Percentiles rank a stretch among this genome's conserved stretches.
Conservation (phyloP, 2,888 invertebrate species). For the Gerosis bhagava region DNA sequence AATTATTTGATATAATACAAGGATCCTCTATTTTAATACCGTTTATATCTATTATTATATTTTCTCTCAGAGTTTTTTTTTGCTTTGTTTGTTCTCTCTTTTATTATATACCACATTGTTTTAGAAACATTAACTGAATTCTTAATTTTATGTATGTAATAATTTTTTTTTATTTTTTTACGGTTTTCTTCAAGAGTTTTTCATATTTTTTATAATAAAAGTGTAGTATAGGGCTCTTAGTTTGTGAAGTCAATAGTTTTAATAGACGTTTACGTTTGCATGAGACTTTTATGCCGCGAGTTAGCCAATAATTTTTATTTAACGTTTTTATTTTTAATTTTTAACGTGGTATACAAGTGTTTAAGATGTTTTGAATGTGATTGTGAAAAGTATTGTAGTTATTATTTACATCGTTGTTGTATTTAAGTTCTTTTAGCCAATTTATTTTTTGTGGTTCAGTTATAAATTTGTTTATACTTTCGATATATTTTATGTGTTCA, state of each 20-base stretch:
- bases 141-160: conserved; percentile 3
- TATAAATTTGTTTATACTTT: conserved; percentile 2
- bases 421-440: background rate
- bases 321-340: conserved; percentile 5
- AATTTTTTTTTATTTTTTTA: no score
- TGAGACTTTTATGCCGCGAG: conserved; percentile 2
- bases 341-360: conserved; percentile 1
- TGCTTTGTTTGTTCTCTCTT: conserved; percentile 5
- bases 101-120: conserved; percentile 9
- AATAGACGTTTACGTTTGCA: conserved; percentile 11
- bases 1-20: background rate
- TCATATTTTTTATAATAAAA: conserved; percentile 12
- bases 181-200: conserved; percentile 8
- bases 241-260: conserved; percentile 2
- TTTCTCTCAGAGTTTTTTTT: background rate
- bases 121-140: background rate
- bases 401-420: background rate
- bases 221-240: background rate
- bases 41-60: background rate
- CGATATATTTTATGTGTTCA: no score
- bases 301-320: conserved; percentile 5
- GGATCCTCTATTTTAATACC: background rate
- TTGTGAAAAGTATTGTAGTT: background rate
- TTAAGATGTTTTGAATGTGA: background rate
- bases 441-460: background rate